These are phyloP conservation scores for Otis tarda DNA, from an alignment of 2,113 vertebrate genomes.

Conservation along the genomic window DNA sequence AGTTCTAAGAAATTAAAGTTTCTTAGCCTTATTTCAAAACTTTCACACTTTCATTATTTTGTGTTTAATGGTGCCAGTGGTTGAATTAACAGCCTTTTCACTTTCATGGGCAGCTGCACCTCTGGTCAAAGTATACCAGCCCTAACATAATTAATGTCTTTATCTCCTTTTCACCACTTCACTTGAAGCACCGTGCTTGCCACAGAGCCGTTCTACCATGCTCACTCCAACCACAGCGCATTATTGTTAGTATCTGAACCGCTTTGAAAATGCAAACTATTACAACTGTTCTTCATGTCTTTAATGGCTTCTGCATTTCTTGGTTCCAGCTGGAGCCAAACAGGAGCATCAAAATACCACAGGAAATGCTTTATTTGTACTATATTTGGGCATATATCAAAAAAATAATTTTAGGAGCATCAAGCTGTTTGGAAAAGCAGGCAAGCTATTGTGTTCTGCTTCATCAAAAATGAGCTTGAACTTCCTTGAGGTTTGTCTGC, in stretches of 20 bases:
- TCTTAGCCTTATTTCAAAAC: not conserved
- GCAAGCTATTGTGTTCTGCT: not conserved
- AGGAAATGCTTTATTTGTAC: not conserved
- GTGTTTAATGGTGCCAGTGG: not conserved
- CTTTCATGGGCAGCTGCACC: not conserved
- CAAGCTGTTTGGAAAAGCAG: not conserved
- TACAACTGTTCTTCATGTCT: not conserved
- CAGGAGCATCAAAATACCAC: not conserved
- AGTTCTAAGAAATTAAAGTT: not conserved
- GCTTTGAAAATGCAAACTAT: slow-evolving; percentile 1
- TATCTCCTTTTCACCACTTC: not conserved
- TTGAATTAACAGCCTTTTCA: not conserved
- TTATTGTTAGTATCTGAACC: not conserved
- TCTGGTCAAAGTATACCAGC: not conserved
- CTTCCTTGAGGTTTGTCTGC: not conserved
- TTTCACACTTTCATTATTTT: not conserved
- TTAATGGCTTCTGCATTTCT: not conserved
- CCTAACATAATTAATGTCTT: not conserved
- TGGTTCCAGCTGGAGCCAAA: not conserved
- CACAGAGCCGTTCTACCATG: not conserved
- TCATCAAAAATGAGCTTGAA: not conserved
- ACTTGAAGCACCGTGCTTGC: not conserved
- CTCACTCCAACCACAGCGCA: not conserved
- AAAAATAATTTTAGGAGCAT: not conserved
- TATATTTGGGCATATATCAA: not conserved